These are phyloP conservation scores for Drosophila differens DNA, from an alignment of 2,888 invertebrate genomes.

Conservation along the genomic window DNA sequence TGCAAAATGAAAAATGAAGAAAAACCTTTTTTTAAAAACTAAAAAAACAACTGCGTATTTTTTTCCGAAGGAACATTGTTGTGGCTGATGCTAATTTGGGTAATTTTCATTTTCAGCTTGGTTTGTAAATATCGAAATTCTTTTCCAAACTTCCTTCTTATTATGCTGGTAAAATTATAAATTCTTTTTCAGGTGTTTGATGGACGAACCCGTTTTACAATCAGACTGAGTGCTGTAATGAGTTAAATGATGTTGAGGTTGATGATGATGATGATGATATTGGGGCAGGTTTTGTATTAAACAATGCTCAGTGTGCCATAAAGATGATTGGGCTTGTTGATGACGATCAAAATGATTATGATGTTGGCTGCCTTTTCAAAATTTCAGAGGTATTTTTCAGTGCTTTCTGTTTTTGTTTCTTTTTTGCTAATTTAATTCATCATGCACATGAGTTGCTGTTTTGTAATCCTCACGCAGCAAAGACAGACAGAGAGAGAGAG, in stretches of 20 bases:
- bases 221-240: neutral
- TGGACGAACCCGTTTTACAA: neutral
- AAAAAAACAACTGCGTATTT: conserved; percentile 25
- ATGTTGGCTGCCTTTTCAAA: conserved; percentile 5
- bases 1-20: conserved; percentile 60
- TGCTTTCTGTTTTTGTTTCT: conserved; percentile 23
- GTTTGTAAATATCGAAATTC: neutral
- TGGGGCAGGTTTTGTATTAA: conserved; percentile 28
- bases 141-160: neutral
- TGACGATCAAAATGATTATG: conserved; percentile 2
- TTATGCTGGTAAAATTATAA: neutral
- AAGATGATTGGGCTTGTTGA: neutral
- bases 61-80: neutral
- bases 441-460: conserved; percentile 78
- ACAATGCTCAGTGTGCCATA: neutral
- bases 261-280: conserved; percentile 1
- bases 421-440: conserved; percentile 75
- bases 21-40: conserved; percentile 75
- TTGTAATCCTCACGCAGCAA: conserved; percentile 66
- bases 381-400: conserved; percentile 3
- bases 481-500: conserved; percentile 18
- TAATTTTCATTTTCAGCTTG: conserved; percentile 4
- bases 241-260: neutral
- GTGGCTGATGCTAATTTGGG: neutral
- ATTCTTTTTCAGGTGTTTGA: neutral